Base-by-base conservation (phyloP, 2,888 invertebrate species). In the Drosophila seclusa region DNA sequence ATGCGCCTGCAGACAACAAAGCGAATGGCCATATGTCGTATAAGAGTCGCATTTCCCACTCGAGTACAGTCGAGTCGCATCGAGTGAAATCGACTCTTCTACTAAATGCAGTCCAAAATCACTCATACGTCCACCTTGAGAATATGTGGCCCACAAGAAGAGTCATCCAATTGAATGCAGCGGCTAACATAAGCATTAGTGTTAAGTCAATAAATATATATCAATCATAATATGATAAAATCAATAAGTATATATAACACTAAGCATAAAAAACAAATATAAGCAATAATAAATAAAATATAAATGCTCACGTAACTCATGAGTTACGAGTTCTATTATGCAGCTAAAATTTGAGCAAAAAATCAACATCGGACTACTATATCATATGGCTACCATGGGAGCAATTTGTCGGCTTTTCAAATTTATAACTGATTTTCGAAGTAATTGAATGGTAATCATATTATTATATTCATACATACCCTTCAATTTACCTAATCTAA, bases 81-180 rank as follows among this genome's bases (percentile, higher is more conserved):
- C 16, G 40, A 29, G 6, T 45, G 13, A 24, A 29, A 18, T 8
- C 13, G 10, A 31, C 68, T 69, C 59, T 67, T 58, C 68, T 58
- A 52, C 38, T 7, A 42, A 52, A 45, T 21, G 36, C 21, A 31
- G 16, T n/a, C n/a, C 2, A 13, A 42, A n/a, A 68, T 68, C 67
- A 68, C 68, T 50, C 57, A 68, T 68, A 68, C 68, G 57, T 50
- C 24, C 21, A 21, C 2, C 27, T 16, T 24, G 31, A 18, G 6
- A 6, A 45, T 21, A 7, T 21, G 21, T 21, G 42, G 21, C 21
- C 13, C 42, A 21, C 13, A 6, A 6, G 6, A 21, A 3, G 21
- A 21, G 13, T 42, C 5, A 6, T 11, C 7, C 21, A 13, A 16
- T 21, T 45, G 13, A 13, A 21, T 13, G 45, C 45, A 16, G 0